phyloP scores from a whole-genome alignment of 2,113 vertebrate species.

The Laticauda colubrina region DNA sequence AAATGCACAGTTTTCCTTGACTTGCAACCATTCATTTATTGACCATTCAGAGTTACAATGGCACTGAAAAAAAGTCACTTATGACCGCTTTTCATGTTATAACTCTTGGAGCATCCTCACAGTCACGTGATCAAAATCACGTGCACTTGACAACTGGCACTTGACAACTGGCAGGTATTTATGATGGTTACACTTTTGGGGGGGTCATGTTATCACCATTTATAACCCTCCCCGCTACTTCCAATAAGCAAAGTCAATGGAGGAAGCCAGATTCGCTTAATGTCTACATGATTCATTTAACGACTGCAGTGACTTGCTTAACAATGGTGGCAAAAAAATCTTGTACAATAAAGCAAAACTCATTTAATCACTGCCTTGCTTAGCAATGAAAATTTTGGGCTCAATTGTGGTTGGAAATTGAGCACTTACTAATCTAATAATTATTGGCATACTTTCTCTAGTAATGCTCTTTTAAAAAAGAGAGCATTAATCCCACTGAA shows the following conservation, averaged over 20 bases:
- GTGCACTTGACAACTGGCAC: background rate
- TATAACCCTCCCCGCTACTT: background rate
- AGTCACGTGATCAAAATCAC: background rate
- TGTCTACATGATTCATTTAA: background rate
- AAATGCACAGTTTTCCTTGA: background rate
- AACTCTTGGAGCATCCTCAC: too few species aligned
- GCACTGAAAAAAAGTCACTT: too few species aligned
- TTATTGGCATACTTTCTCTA: background rate
- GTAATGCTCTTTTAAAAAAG: background rate
- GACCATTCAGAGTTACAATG: too few species aligned
- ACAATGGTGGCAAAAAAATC: background rate
- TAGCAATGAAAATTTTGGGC: background rate
- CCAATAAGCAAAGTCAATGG: background rate
- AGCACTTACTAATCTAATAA: background rate
- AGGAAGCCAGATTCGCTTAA: background rate
- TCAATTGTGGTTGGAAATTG: background rate
- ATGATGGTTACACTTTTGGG: accelerated
- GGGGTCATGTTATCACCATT: background rate
- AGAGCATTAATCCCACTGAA: too few species aligned
- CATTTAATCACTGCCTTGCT: background rate
- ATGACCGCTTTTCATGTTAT: too few species aligned
- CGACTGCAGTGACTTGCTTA: background rate
- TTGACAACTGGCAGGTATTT: background rate
- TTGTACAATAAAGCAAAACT: background rate
- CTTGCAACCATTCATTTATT: too few species aligned